Evolutionary conservation across 2,113 vertebrate species (phyloP), one percentile per base, ranked within the genome.

Genomic region (Ifrita kowaldi): DNA sequence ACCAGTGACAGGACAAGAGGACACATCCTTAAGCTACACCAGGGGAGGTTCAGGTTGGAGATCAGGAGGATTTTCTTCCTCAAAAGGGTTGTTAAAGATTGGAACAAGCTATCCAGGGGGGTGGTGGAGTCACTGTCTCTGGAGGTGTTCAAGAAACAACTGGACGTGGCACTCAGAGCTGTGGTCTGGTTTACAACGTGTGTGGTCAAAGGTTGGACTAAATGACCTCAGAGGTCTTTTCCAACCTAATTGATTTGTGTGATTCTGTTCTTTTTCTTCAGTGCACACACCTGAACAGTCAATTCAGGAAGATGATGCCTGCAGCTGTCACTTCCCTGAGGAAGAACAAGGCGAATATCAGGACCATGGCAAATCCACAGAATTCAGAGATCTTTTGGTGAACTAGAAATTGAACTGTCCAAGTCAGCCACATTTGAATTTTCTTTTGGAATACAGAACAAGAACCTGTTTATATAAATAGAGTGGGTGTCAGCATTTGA

Each of bases 291-390:
- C 91, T 12, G 84, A 95, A 3, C 97, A 92, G 9, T 94, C 92
- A 2, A 32, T 93, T 41, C 97, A 98, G 27, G 98, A 98, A 47
- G 97, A 98, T 11, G 99, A 99, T 27, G 96, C 92, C 32, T 99
- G 98, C 62, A 99, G 98, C 64, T 99, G 98, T 87, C 98, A 95
- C 10, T 99, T 98, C 68, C 99, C 99, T 1, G 98, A 99, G 80
- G 99, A 99, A 75, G 99, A 99, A 65, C 98, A 99, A 97, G 98
- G 98, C 90, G 98, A 95, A 68, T 10, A 97, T 98, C 79, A 97
- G 57, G 86, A 91, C 20, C n/a, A 1, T 30, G 26, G 46, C 10
- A 93, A 94, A 53, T 55, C 81, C 52, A 23, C 96, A 65, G 96
- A 37, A n/a, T 23, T 41, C 49, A 75, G 64, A 57, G 55, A 62